phyloP scores from a whole-genome alignment of 2,797 vertebrate species.

The Protosalanx chinensis region DNA sequence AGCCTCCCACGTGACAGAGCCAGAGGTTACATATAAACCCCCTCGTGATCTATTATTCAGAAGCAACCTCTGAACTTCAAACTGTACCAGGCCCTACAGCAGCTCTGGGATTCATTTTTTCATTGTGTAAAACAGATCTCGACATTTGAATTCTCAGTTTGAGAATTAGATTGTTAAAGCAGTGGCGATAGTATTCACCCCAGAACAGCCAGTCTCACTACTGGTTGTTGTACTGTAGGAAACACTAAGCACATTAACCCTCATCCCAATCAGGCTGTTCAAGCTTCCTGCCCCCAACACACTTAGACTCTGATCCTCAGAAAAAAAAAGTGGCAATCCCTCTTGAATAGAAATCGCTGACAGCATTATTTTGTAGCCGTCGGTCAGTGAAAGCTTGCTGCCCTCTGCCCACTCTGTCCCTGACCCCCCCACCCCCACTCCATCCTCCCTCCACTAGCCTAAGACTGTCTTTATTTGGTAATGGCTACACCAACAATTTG shows the following conservation, averaged over 20 bases:
- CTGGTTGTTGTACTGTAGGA: not conserved
- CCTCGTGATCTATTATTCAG: not conserved
- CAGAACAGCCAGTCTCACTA: not conserved
- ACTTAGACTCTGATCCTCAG: not conserved
- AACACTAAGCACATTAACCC: slow-evolving; percentile 1
- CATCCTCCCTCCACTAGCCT: not conserved
- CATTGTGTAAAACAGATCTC: not conserved
- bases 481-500: slow-evolving; percentile 13
- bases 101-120: not conserved
- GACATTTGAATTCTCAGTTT: not conserved
- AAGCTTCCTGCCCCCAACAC: too few relatives aligned
- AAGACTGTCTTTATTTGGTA: slow-evolving; percentile 13
- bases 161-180: not conserved
- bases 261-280: not conserved
- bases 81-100: not conserved
- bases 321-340: not conserved
- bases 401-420: not conserved
- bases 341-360: not conserved
- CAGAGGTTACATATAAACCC: not conserved
- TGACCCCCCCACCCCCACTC: too few relatives aligned
- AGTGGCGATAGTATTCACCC: not conserved
- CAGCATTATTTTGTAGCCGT: not conserved
- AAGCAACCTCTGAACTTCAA: not conserved
- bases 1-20: not conserved
- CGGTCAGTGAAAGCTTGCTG: not conserved